A percentile compares a stretch with the other conserved stretches of the same genome.
phyloP scores from a whole-genome alignment of 2,888 invertebrate genomes.

The Nephrocerus scutellatus region DNA sequence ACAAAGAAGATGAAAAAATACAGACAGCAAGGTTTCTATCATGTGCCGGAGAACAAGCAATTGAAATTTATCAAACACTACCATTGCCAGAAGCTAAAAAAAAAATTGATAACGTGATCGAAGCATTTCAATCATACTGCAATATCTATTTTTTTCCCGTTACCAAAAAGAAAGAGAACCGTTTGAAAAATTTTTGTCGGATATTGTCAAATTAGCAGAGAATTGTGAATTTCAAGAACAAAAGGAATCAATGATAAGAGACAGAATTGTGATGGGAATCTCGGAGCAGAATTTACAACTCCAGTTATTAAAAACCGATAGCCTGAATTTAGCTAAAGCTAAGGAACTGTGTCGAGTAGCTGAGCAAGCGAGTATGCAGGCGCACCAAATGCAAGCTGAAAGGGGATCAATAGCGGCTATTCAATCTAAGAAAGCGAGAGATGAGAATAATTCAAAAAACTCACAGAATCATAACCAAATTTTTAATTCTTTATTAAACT shows the following conservation, averaged over 20 bases:
- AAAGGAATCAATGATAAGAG: not conserved
- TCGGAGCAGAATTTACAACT: not conserved
- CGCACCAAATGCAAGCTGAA: conserved; percentile 8
- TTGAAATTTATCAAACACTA: too few species aligned
- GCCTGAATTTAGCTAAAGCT: not conserved
- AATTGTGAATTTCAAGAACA: not conserved
- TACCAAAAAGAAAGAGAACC: too few species aligned
- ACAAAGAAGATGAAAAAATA: too few species aligned
- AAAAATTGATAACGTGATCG: too few species aligned
- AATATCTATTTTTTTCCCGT: too few species aligned
- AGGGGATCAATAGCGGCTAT: conserved; percentile 8
- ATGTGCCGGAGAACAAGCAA: too few species aligned
- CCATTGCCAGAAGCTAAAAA: too few species aligned
- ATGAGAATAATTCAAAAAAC: not conserved
- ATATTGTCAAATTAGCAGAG: conserved; percentile 8
- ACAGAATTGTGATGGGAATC: conserved; percentile 1
- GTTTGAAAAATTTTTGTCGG: conserved; percentile 1
- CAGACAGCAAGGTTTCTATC: too few species aligned
- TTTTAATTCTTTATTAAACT: too few species aligned
- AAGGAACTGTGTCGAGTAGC: not conserved
- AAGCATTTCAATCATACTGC: not conserved
- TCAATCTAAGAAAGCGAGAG: conserved; percentile 6
- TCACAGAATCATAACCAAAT: conserved; percentile 3
- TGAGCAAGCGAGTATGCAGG: conserved; percentile 6
- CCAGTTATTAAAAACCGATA: not conserved